Evolutionary conservation across 2,888 invertebrate genomes (phyloP).

Genomic region (Trachelus troglodyta): DNA sequence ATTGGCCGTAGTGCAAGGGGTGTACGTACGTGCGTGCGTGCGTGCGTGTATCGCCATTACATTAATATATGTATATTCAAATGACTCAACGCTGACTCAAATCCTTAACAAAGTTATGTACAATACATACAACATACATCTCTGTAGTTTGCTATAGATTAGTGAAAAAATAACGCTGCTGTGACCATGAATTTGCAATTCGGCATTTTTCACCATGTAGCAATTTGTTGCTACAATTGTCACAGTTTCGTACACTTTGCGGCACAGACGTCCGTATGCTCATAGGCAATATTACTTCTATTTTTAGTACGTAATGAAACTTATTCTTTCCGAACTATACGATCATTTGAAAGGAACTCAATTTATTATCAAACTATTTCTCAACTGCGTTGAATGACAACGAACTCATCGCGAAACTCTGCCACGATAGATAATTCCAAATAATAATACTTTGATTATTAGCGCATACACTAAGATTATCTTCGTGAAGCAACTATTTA

Average conservation of each 20-base stretch:
- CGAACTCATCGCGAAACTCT: background rate
- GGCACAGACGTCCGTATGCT: background rate
- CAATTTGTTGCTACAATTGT: no score
- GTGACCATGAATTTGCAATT: slow-evolving; percentile 49
- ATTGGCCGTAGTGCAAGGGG: background rate
- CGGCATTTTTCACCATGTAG: slow-evolving; percentile 2
- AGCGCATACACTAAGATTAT: slow-evolving; percentile 9
- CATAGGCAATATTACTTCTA: background rate
- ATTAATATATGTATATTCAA: slow-evolving; percentile 2
- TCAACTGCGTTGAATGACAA: background rate
- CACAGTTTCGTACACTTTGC: background rate
- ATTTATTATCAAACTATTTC: background rate
- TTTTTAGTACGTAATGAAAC: background rate
- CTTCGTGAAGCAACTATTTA: slow-evolving; percentile 17
- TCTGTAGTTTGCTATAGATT: slow-evolving; percentile 47
- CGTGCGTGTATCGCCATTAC: background rate
- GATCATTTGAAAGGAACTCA: background rate
- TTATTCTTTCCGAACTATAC: background rate
- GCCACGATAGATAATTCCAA: background rate
- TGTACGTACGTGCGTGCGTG: background rate
- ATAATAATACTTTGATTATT: slow-evolving; percentile 4
- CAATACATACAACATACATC: slow-evolving; percentile 14
- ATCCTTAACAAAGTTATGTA: slow-evolving; percentile 1
- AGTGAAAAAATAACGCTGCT: slow-evolving; percentile 66
- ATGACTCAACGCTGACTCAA: background rate